Evolutionary conservation across 2,113 vertebrate species (phyloP).

Genomic region (Pteruthius melanotis): DNA sequence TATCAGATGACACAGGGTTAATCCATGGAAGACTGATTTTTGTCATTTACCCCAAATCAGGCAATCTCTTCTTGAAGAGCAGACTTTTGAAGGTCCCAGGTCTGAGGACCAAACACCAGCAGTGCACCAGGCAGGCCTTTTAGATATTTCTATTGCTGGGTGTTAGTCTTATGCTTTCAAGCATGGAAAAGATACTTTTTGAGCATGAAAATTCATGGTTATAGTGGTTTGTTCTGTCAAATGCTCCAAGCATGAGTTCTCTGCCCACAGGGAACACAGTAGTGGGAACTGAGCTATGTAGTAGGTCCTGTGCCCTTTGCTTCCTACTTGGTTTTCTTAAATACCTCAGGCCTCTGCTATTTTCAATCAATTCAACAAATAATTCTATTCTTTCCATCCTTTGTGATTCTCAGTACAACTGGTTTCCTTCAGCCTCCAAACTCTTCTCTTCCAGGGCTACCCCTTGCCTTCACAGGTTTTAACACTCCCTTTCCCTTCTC

Average conservation of each 20-base stretch:
- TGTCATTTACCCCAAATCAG: neutral
- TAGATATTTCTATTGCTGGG: neutral
- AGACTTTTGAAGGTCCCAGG: neutral
- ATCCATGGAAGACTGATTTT: neutral
- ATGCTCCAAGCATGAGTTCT: neutral
- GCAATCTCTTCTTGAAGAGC: neutral
- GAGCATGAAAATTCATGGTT: neutral
- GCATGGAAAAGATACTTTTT: neutral
- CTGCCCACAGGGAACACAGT: fast-evolving
- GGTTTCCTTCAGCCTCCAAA: neutral
- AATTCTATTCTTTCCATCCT: neutral
- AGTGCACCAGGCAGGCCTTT: neutral
- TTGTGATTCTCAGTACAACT: neutral
- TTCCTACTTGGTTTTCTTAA: neutral
- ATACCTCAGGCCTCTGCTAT: neutral
- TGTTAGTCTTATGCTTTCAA: neutral
- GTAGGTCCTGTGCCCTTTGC: neutral
- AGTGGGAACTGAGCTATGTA: neutral
- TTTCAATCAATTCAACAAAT: neutral
- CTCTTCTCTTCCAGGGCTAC: neutral
- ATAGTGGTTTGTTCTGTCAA: neutral
- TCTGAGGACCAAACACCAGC: neutral
- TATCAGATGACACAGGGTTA: neutral
- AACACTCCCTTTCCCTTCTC: neutral
- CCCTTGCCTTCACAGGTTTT: neutral